Evolutionary conservation across 2,113 vertebrate species (phyloP), one percentile per base, ranked within the genome.

Genomic region (Ursus arctos): DNA sequence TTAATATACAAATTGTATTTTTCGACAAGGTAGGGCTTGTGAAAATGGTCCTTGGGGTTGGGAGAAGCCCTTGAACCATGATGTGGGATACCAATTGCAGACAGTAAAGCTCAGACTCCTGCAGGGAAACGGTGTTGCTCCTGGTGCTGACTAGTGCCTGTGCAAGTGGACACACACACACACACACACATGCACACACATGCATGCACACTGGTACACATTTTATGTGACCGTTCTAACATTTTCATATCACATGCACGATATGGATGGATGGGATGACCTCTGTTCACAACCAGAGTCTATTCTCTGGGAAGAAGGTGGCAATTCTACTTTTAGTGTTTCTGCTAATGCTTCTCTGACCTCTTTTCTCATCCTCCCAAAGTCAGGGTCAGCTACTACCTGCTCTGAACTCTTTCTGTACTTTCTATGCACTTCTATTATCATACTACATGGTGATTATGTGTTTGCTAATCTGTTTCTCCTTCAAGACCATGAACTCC

Each of bases 271-370:
- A 43, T 47, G 40, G 13, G 43, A 36, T 53, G 6, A 43, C 9
- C n/a, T 91, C 19, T 47, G 14, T 84, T 93, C 47, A 92, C 59
- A 77, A 31, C 5, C 28, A 77, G 81, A 85, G 72, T 90, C 63
- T 93, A 8, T 16, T 71, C 11, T 69, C 77, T 9, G 6, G 57
- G 40, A 88, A 28, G 26, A 88, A 85, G 31, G 31, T 12, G 81
- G 91, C 15, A 8, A n/a, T 76, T 88, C 43, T 94, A 55, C 61
- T 96, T 69, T 53, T 40, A 53, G 22, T 14, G 10, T 77, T 94
- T 91, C 74, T 91, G 77, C 55, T 53, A 77, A 90, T 57, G 22
- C 21, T 71, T 95, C 61, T 93, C 76, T 86, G 49, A 61, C 28
- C 33, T 74, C 26, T 31, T 74, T 88, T 81, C 51, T 84, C 57